Percentiles rank a stretch among this genome's conserved stretches.
Conservation (phyloP, 1,140 invertebrate species). For the Drosophila sechellia region DNA sequence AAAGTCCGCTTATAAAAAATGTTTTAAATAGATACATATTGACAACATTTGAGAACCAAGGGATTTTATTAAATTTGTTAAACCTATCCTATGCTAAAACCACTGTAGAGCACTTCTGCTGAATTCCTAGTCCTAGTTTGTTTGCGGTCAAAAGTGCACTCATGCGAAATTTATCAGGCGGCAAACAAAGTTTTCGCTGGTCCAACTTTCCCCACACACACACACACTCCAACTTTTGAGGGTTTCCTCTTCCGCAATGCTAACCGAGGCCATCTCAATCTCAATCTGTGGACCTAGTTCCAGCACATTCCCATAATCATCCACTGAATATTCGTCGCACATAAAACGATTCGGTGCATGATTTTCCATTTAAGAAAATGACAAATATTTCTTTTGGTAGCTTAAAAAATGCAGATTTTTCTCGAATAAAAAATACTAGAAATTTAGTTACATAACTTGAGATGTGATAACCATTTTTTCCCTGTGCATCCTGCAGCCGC, state of each 20-base stretch:
- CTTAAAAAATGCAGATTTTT: not conserved
- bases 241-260: slow-evolving; percentile 27
- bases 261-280: slow-evolving; percentile 30
- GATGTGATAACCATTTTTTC: not conserved
- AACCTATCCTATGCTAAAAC: not conserved
- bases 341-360: slow-evolving; percentile 2
- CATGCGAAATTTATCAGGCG: slow-evolving; percentile 75
- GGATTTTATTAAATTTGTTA: not conserved
- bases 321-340: not conserved
- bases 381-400: not conserved
- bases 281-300: slow-evolving; percentile 16
- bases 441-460: not conserved
- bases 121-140: slow-evolving; percentile 60
- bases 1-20: not conserved
- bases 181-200: slow-evolving; percentile 65
- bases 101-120: slow-evolving; percentile 26
- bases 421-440: not conserved
- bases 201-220: slow-evolving; percentile 84
- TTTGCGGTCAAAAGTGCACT: slow-evolving; percentile 81
- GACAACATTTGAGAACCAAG: not conserved
- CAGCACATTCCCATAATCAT: slow-evolving; percentile 2
- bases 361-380: not conserved
- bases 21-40: not conserved
- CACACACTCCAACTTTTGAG: slow-evolving; percentile 11
- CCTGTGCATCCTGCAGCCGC: slow-evolving; percentile 47